Conservation (phyloP, 1,140 invertebrate genomes). For the Monomorium pharaonis region DNA sequence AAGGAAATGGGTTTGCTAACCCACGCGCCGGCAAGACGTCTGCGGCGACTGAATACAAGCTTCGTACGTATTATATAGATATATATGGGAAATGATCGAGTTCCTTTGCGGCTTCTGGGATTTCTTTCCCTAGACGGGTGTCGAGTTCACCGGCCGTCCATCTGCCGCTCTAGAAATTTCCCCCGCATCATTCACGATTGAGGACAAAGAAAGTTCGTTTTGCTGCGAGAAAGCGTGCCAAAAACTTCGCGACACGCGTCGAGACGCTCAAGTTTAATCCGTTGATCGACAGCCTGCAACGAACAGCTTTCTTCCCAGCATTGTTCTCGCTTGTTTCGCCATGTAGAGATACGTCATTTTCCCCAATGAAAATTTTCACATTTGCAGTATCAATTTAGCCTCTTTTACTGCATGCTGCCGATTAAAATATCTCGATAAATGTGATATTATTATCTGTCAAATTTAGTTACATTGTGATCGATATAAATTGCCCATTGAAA, state of each 20-base stretch:
- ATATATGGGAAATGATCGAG: constrained; percentile 54
- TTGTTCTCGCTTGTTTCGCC: background rate
- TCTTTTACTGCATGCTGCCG: background rate
- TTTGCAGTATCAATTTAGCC: constrained; percentile 9
- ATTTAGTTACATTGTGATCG: background rate
- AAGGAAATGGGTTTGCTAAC: constrained; percentile 52
- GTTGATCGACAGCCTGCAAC: constrained; percentile 34
- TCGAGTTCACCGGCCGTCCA: constrained; percentile 40
- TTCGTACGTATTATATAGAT: constrained; percentile 33
- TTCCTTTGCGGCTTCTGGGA: constrained; percentile 53
- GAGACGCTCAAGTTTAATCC: background rate
- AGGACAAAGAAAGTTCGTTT: constrained; percentile 36
- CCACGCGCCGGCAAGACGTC: constrained; percentile 26
- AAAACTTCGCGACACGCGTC: constrained; percentile 18
- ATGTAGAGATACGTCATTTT: background rate
- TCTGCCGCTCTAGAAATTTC: constrained; percentile 1
- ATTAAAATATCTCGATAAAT: background rate
- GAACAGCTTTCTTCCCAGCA: background rate
- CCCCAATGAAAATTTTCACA: constrained; percentile 23
- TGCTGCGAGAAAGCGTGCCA: constrained; percentile 34
- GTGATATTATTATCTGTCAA: background rate
- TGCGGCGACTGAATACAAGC: constrained; percentile 35
- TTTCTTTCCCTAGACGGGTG: constrained; percentile 7
- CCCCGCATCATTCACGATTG: constrained; percentile 45
- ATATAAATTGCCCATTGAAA: background rate